Percentiles rank a stretch among this genome's conserved stretches.
Conservation (phyloP, 2,113 vertebrate species). For the Actenoides lindsayi region DNA sequence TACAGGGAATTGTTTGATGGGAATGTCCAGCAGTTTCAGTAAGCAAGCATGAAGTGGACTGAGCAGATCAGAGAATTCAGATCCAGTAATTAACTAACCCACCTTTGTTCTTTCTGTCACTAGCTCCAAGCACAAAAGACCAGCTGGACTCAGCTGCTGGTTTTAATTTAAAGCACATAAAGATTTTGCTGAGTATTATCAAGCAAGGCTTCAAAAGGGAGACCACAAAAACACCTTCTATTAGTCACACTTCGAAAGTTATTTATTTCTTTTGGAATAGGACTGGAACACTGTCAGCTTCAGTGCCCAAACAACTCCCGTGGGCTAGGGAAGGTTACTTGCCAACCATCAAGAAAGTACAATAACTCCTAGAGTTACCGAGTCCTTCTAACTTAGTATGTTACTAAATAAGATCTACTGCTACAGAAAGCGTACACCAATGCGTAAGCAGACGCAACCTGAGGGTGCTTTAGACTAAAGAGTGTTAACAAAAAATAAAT, state of each 20-base stretch:
- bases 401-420: not conserved
- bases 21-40: not conserved
- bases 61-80: not conserved
- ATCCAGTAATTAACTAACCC: not conserved
- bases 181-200: slow-evolving; percentile 4
- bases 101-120: slow-evolving; percentile 9
- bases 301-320: not conserved
- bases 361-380: not conserved
- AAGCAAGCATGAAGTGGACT: not conserved
- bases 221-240: not conserved
- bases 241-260: not conserved
- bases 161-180: slow-evolving; percentile 35
- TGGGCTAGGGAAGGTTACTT: not conserved
- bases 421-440: accelerated
- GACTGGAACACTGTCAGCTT: not conserved
- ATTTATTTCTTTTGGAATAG: not conserved
- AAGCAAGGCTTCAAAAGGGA: not conserved
- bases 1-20: not conserved
- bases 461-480: not conserved
- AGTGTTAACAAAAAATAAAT: not conserved
- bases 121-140: slow-evolving; percentile 8
- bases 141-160: not conserved
- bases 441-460: not conserved
- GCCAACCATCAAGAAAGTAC: not conserved
- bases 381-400: not conserved